Base-by-base conservation (phyloP, 2,797 vertebrate species). In the Rhinichthys osculus region DNA sequence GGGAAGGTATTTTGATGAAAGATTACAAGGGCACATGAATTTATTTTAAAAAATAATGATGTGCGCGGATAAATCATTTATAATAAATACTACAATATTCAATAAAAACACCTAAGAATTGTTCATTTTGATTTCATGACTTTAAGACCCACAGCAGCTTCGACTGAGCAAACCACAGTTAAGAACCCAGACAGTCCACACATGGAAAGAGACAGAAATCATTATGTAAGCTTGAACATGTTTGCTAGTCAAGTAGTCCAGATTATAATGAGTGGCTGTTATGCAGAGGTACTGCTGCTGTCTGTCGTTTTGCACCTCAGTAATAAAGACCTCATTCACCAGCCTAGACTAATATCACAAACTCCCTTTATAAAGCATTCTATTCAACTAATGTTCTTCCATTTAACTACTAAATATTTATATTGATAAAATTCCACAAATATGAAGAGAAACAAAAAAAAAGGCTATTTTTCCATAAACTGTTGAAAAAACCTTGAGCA, bases 211-310 rank as follows among this genome's bases (percentile, higher is more conserved):
- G 30, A 19, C 38, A 76, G 59, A 66, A 84, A 67, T 74, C 27
- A 38, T 70, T 83, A 47, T 35, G 54, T 44, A 70, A 52, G 42
- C 66, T 40, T 79, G 67, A 14, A 52, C 19, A 62, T 50, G 62
- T 52, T 84, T 77, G 52, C 23, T 57, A n/a, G 72, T 76, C 66
- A 70, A 82, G 86, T 59, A 50, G 14, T 78, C 38, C 54, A 85
- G 77, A 88, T 88, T 82, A 79, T 47, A 47, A 80, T 50, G 38
- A 79, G 62, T 70, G 66, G 52, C 52, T 87, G 71, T n/a, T 76
- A 71, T 52, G 16, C 67, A 72, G 42, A 73, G 44, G 38, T 44
- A 57, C 57, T 85, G 21, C 66, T 73, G 71, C 73, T 74, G 21
- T 77, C 71, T 84, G 71, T 69, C 50, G 1, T 42, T 35, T n/a